These are phyloP conservation scores for Protosalanx chinensis DNA, from an alignment of 2,797 vertebrate genomes.

Conservation along the genomic window DNA sequence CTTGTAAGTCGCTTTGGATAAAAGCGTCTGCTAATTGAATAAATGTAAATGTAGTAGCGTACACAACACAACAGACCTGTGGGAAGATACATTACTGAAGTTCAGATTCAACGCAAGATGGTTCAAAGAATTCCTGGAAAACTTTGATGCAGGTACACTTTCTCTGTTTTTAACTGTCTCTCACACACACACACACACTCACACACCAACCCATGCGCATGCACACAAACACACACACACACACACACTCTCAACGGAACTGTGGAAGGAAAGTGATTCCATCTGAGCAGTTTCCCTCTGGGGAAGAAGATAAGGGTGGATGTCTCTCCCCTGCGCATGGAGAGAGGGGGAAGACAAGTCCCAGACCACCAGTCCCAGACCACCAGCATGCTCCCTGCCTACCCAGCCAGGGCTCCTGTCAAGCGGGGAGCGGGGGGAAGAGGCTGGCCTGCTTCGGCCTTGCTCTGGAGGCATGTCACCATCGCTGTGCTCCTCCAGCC, in stretches of 20 bases:
- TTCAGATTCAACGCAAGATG: neutral
- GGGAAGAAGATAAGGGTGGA: constrained; percentile 5
- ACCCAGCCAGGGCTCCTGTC: constrained; percentile 9
- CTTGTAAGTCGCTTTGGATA: too few species aligned
- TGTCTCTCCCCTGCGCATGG: constrained; percentile 6
- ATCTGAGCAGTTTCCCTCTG: neutral
- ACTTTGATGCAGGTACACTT: too few species aligned
- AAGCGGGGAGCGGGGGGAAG: neutral
- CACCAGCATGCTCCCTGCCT: constrained; percentile 40
- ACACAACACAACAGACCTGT: constrained; percentile 20
- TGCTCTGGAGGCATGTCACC: neutral
- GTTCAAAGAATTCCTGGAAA: too few species aligned
- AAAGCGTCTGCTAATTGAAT: too few species aligned
- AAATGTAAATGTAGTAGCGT: too few species aligned
- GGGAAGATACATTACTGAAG: neutral
- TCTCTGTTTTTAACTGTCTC: too few species aligned
- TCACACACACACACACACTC: constrained; percentile 1
- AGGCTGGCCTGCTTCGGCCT: constrained; percentile 2
- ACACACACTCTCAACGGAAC: neutral
- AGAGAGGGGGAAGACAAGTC: neutral
- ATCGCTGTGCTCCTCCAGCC: neutral
- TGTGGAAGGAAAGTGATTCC: constrained; percentile 24
- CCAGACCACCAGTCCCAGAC: constrained; percentile 14
- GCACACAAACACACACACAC: constrained; percentile 5
- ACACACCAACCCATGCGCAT: too few species aligned